Base-by-base conservation (phyloP, 2,797 vertebrate species). In the Ataeniobius toweri region DNA sequence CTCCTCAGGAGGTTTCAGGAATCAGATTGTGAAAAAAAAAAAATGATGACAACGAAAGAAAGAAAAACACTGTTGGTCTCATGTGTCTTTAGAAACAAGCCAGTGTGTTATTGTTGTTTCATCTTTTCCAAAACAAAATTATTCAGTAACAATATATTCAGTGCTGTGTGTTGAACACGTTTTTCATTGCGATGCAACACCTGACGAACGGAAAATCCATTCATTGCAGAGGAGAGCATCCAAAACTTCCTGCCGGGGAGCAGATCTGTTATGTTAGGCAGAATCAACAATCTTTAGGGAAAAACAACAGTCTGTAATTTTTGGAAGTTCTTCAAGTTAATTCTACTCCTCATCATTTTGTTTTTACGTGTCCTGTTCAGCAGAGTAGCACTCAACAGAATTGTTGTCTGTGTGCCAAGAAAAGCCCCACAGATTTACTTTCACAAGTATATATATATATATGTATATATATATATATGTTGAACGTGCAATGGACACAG, bases 201-300 rank as follows among this genome's bases (percentile, higher is more conserved):
- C 56, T 59, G 63, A 73, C 20, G 2, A 65, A 86, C 68, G 80
- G 83, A 89, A 88, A 86, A 84, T 89, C 82, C 73, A 78, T 86
- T 79, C 79, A 75, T 59, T 51, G 59, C 70, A 48, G 78, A 75
- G 53, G 28, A 77, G 56, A 28, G 50, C 13, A 41, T 59, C 69
- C 36, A 13, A 6, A 1, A 2, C 74, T 75, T 82, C 81, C 78
- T 90, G 72, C 36, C 1, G 3, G 68, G 80, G 67, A 84, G 73
- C 24, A 73, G 56, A 53, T 74, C 46, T 85, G 71, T 76, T 82
- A 63, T 75, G 80, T 74, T 81, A 18, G 18, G 28, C 41, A 44
- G 69, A 58, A 83, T 85, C 83, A 80, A 83, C 78, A 67, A 74
- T 69, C 75, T 67, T 74, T 76, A 68, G 50, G 73, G 55, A 55